Base-by-base conservation (phyloP, 2,888 invertebrate genomes). In the Catocala nupta region DNA sequence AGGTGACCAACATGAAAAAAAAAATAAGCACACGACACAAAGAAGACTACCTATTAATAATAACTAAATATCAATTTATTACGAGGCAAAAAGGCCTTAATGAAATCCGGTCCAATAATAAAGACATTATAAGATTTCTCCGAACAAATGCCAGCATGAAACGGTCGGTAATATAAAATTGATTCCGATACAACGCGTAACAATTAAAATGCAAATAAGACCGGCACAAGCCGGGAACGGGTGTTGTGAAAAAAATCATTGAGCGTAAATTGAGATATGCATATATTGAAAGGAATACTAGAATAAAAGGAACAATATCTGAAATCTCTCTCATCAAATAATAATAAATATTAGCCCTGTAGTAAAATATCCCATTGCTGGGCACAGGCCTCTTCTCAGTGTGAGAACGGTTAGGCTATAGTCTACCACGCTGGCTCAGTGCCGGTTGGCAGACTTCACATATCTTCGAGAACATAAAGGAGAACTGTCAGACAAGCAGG, bases 201-300 rank as follows among this genome's bases (percentile, higher is more conserved):
- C 85, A 88, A 90, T 91, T 90, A 90, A 90, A 86, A 91, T 91
- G 90, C 80, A 86, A 91, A 91, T 90, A 73, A 87, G 84, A 65
- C 69, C 81, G 78, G 70, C 57, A 62, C 67, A 74, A 73, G 65
- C 72, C 69, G 74, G 72, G 79, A 75, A 71, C 53, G 59, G 56
- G 55, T 75, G 68, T 78, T 75, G 64, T 70, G 64, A 70, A 78
- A 75, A 81, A 80, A 70, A 71, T n/a, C 3, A 45, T 45, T 56
- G 71, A 70, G 55, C 61, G 55, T 25, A 54, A n/a, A 62, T 16
- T 53, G 16, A 50, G 33, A 48, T 25, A 12, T 13, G 12, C 6
- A 9, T 10, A 55, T 25, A 43, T 52, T 61, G 55, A 54, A 39
- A 25, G 47, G 10, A 47, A 47, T 44, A 43, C 34, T 13, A 45